Percentiles rank a stretch among this genome's conserved stretches.
These are phyloP conservation scores for Bimastos eiseni DNA, from an alignment of 2,888 invertebrate genomes.

Conservation along the genomic window DNA sequence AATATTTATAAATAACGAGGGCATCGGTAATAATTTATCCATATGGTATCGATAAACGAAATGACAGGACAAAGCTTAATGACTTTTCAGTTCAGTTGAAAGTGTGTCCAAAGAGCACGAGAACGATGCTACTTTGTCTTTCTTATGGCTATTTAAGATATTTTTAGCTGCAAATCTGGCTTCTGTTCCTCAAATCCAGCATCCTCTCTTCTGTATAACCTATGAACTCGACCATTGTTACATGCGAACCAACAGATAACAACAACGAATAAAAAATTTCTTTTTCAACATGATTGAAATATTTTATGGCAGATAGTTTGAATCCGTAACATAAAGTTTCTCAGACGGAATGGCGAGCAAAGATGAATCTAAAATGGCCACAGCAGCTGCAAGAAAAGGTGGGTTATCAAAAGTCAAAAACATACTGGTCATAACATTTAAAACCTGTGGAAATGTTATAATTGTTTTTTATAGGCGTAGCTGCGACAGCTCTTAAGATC, in stretches of 20 bases:
- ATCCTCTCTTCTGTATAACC: not conserved
- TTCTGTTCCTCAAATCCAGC: not conserved
- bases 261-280: not conserved
- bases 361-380: not conserved
- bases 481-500: too few relatives aligned
- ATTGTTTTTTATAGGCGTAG: too few relatives aligned
- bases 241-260: not conserved
- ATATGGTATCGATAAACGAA: too few relatives aligned
- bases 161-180: not conserved
- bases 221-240: constrained; percentile 6
- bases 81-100: too few relatives aligned
- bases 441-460: too few relatives aligned
- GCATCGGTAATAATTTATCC: too few relatives aligned
- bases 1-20: too few relatives aligned
- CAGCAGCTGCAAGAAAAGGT: not conserved
- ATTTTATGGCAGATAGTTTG: not conserved
- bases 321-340: not conserved
- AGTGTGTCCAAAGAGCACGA: not conserved
- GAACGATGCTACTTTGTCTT: not conserved
- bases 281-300: not conserved
- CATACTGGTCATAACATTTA: not conserved
- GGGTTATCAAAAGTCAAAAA: not conserved
- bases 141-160: not conserved
- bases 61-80: too few relatives aligned
- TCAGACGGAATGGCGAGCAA: not conserved